Evolutionary conservation across 2,797 vertebrate genomes (phyloP), one percentile per base, ranked within the genome.

Genomic region (Chrysocyon brachyurus): DNA sequence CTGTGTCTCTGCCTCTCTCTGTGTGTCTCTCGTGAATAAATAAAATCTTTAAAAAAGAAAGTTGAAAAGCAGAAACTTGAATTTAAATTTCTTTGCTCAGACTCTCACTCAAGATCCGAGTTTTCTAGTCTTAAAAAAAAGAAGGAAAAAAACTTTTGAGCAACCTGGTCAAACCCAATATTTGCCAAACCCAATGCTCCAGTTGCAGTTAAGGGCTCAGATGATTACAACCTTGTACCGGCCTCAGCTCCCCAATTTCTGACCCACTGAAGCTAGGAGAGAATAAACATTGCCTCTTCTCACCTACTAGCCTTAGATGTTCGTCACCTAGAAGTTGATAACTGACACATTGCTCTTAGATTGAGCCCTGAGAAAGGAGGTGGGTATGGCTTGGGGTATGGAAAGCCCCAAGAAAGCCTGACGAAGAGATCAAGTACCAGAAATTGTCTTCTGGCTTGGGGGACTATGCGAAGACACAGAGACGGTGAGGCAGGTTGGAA

Each of bases 371-470:
- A 78, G 26, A 81, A 78, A 73, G 22, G 21, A 26, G 6, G 15
- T 16, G 6, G 3, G 22, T 73, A 24, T 16, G 46, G 73, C 21
- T 72, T 82, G 40, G 40, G 7, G 40, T 46, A 64, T 6, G 66
- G 73, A 96, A 97, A 96, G 36, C 33, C 77, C 89, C 86, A 83
- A 73, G 49, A 70, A 96, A 78, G 77, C 12, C 72, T 59, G 33
- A 94, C 31, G 49, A 24, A 90, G 59, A 77, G n/a, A 92, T 17
- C 91, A 83, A 93, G 73, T 46, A 57, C 79, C 84, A 87, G 78
- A 70, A 73, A 96, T 85, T 87, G 49, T 82, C 86, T 83, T 86
- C 68, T 95, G 73, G 24, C 57, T 88, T 46, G 54, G 21, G 31
- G 46, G 84, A 79, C 59, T 84, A 40, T 19, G 14, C 3, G 79